Evolutionary conservation across 2,888 invertebrate genomes (phyloP).

Genomic region (Apocheima hispidaria): DNA sequence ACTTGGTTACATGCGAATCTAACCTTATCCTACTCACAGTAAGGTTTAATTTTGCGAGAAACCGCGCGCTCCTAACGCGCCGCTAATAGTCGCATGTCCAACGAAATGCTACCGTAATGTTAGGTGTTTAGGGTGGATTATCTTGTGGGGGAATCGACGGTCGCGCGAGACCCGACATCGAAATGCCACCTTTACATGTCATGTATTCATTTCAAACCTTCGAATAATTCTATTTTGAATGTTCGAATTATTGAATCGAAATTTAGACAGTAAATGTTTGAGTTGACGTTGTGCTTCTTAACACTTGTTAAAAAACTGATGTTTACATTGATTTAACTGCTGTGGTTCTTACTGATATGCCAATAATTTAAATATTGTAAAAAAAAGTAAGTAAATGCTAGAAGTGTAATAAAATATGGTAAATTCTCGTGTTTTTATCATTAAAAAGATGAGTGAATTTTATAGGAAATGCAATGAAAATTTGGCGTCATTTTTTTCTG

Average conservation of each 20-base stretch:
- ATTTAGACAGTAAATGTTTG: background rate
- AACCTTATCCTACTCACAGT: background rate
- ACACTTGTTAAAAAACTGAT: background rate
- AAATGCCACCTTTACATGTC: background rate
- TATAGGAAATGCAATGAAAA: background rate
- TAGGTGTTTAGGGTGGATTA: background rate
- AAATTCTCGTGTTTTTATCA: background rate
- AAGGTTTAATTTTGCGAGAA: background rate
- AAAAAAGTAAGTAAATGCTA: slow-evolving; percentile 1
- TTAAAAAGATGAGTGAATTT: slow-evolving; percentile 2
- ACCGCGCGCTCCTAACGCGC: background rate
- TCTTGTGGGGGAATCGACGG: background rate
- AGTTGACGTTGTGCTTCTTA: background rate
- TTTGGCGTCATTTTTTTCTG: background rate
- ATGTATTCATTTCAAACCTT: background rate
- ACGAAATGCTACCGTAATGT: background rate
- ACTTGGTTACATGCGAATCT: background rate
- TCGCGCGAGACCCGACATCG: background rate
- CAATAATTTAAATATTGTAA: background rate
- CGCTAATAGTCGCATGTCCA: background rate
- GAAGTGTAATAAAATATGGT: background rate
- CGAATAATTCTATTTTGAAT: too few species aligned
- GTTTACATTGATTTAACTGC: background rate
- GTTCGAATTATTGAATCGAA: slow-evolving; percentile 2
- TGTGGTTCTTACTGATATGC: background rate